These are phyloP conservation scores for Adelognathus sp. DNA, from an alignment of 2,888 invertebrate genomes.

Conservation along the genomic window DNA sequence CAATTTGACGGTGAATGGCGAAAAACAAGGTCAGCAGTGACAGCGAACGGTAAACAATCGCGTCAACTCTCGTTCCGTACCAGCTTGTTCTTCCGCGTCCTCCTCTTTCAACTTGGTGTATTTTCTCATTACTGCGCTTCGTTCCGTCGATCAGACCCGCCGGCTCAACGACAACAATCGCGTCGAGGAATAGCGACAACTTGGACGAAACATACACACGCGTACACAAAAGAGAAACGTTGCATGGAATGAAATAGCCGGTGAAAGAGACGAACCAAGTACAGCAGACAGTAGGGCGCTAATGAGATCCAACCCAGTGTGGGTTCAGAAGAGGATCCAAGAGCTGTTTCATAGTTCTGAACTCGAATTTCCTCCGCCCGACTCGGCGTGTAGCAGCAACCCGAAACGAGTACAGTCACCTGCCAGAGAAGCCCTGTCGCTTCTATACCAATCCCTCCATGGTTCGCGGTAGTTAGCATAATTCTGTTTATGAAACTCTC, in stretches of 20 bases:
- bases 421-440: constrained; percentile 18
- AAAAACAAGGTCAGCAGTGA: constrained; percentile 49
- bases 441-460: constrained; percentile 61
- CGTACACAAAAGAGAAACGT: constrained; percentile 1
- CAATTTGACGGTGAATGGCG: neutral
- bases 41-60: constrained; percentile 44
- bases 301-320: constrained; percentile 59
- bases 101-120: too few species aligned
- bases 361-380: constrained; percentile 65
- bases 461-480: constrained; percentile 80
- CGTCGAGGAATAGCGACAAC: neutral
- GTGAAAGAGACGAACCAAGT: constrained; percentile 16
- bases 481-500: constrained; percentile 82
- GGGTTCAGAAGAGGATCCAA: constrained; percentile 60
- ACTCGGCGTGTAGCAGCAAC: constrained; percentile 5
- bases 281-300: constrained; percentile 41
- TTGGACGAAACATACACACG: neutral
- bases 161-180: neutral
- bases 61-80: constrained; percentile 26
- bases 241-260: constrained; percentile 20
- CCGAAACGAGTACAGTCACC: constrained; percentile 45
- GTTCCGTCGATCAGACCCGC: neutral
- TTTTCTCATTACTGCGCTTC: neutral
- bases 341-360: constrained; percentile 56
- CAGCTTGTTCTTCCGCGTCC: constrained; percentile 3